Base-by-base conservation (phyloP, 1,140 invertebrate species). In the Yoshiicerus persimilis region DNA sequence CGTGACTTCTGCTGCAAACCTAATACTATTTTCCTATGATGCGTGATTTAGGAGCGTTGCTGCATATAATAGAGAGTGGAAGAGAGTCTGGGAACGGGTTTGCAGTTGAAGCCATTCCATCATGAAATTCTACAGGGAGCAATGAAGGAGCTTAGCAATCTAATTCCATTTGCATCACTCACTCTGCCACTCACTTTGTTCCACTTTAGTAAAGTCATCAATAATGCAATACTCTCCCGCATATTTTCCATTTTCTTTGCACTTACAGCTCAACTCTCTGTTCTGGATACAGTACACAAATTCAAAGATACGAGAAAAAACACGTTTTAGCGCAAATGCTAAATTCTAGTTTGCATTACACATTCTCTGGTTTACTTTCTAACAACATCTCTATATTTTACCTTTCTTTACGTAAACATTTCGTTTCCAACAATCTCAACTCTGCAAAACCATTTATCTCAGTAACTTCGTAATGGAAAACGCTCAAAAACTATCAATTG, bases 121-220 rank as follows among this genome's bases (percentile, higher is more conserved):
- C 75, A 80, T 80, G 75, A 38, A 80, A 80, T 80, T 32, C 75
- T 80, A 20, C 32, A 2, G 75, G 66, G 75, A 38, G 32, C 32
- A 32, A 80, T 80, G 75, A 80, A 80, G 75, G 75, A 80, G 75
- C 75, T 80, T 36, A 34, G 75, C 32, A 80, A 80, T 80, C 32
- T 80, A 80, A 80, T 80, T 80, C 75, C 75, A 83, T 41, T 87
- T 83, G 70, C 70, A 47, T 80, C 64, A 34, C 86, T 80, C 77
- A 41, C 86, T 70, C 77, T 87, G 75, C 75, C 75, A 77, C 86
- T 80, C 77, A 41, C 86, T 70, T 62, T 87, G 75, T 30, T 75
- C 75, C 39, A 77, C 38, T 27, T 83, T 75, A 56, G 47, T 62
- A 9, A 27, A 56, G 70, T 87, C 47, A 83, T 36, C 70, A 85